Base-by-base conservation (phyloP, 2,797 vertebrate species). In the Falco naumanni region DNA sequence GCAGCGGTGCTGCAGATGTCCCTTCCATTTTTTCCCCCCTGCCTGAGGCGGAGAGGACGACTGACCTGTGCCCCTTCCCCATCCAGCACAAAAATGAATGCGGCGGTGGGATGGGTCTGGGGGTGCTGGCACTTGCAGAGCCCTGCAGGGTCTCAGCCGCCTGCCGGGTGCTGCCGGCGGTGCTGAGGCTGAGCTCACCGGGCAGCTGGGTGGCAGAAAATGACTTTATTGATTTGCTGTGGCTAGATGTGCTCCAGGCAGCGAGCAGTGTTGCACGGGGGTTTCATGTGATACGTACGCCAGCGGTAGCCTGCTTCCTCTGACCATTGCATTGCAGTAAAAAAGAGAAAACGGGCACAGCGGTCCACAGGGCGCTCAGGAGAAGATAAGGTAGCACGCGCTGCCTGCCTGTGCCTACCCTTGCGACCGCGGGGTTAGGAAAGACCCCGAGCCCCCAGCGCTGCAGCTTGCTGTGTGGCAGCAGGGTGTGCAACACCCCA, bases 181-280 rank as follows among this genome's bases (percentile, higher is more conserved):
- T 53, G 75, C 60, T 0, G 3, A 29, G 28, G 10, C 24, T 13
- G 47, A 60, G 15, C 15, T 82, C 41, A 31, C 18, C 0, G 0
- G 61, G 19, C 43, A 74, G 68, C 3, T 1, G 50, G 34, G 66
- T 20, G n/a, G n/a, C 57, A 84, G 37, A 57, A 61, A 37, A 56
- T 26, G 3, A 26, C 31, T 74, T 63, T 1, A 10, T 39, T 16
- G 19, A 24, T 72, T 68, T 68, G 31, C 66, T 22, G 31, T 13
- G 66, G 37, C 31, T 74, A 68, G 84, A 39, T n/a, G 37, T 0
- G 11, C 16, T 37, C n/a, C 41, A 13, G 75, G 51, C 31, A 72
- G 66, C 0, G 3, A 33, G 63, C 0, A 0, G 18, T 3, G 11
- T 1, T 47, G 24, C 29, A 12, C 1, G 3, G 24, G 37, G 59